Conservation (phyloP, 64 coral and sea anemone species). For the Platygyra sinensis region DNA sequence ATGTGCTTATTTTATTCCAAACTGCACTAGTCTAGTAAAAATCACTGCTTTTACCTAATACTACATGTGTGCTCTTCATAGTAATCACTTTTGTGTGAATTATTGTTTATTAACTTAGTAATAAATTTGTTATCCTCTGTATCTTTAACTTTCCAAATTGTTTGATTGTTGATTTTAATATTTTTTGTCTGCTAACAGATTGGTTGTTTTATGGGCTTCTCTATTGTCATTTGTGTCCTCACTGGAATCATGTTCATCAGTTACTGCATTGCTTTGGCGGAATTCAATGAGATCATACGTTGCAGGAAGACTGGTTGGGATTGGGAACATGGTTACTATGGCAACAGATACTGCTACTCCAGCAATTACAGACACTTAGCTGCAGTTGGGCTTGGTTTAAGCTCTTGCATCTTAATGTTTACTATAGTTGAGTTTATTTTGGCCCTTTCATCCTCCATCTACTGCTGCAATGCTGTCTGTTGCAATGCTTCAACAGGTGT, state of each 20-base stretch:
- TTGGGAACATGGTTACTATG: not conserved
- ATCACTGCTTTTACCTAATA: too few relatives aligned
- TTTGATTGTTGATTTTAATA: too few relatives aligned
- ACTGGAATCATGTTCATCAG: constrained; percentile 66
- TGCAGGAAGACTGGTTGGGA: constrained; percentile 27
- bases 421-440: constrained; percentile 43
- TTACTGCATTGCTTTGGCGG: constrained; percentile 47
- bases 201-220: constrained; percentile 79
- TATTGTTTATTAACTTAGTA: not conserved
- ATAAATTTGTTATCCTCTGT: not conserved
- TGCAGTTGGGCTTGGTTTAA: constrained; percentile 20
- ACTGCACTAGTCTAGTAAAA: too few relatives aligned
- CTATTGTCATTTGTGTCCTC: constrained; percentile 64
- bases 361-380: not conserved
- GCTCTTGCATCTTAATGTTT: constrained; percentile 14
- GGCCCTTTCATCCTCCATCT: constrained; percentile 48
- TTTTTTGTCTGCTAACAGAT: constrained; percentile 46
- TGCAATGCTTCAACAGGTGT: not conserved
- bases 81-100: too few relatives aligned
- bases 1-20: too few relatives aligned
- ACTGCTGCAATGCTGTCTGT: constrained; percentile 53
- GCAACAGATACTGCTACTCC: not conserved
- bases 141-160: too few relatives aligned
- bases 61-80: too few relatives aligned
- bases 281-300: not conserved